Evolutionary conservation across 1,140 invertebrate species (phyloP).

Genomic region (Drosophila sulfurigaster): DNA sequence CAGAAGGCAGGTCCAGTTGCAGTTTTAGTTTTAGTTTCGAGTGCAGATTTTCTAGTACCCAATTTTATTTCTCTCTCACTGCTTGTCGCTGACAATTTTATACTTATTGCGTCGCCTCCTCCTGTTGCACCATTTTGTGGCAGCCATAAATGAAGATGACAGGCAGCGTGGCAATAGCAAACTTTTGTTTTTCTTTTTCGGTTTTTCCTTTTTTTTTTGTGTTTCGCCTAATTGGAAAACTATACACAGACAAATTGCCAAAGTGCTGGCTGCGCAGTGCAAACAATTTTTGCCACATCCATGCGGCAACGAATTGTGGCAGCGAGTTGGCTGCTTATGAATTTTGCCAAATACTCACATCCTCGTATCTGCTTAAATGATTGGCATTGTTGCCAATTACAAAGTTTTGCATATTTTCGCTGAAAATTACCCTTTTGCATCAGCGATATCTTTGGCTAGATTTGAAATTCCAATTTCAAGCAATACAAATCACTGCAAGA

Average conservation of each 20-base stretch:
- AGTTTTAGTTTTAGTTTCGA: slow-evolving; percentile 20
- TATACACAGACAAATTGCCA: slow-evolving; percentile 57
- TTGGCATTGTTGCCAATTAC: slow-evolving; percentile 4
- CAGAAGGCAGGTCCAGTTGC: not conserved
- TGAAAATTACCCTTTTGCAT: not conserved
- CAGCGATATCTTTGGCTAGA: not conserved
- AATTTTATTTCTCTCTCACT: slow-evolving; percentile 42
- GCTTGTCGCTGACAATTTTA: slow-evolving; percentile 51
- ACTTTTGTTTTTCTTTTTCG: too few relatives aligned
- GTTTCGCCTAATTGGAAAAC: slow-evolving; percentile 72
- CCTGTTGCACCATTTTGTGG: slow-evolving; percentile 41
- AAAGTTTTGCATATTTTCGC: not conserved
- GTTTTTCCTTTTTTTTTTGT: slow-evolving; percentile 37
- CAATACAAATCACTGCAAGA: too few relatives aligned
- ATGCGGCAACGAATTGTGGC: slow-evolving; percentile 8
- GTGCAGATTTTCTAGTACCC: slow-evolving; percentile 22
- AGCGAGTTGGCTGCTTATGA: slow-evolving; percentile 1
- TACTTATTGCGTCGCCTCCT: slow-evolving; percentile 35
- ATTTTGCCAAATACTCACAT: not conserved
- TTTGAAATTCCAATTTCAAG: too few relatives aligned
- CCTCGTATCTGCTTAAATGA: slow-evolving; percentile 6
- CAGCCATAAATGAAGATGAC: slow-evolving; percentile 65
- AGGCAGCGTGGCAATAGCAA: slow-evolving; percentile 39
- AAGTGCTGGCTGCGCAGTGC: slow-evolving; percentile 30
- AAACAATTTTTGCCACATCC: slow-evolving; percentile 1